Evolutionary conservation across 2,113 vertebrate genomes (phyloP).

Genomic region (Sebastes schlegelii): DNA sequence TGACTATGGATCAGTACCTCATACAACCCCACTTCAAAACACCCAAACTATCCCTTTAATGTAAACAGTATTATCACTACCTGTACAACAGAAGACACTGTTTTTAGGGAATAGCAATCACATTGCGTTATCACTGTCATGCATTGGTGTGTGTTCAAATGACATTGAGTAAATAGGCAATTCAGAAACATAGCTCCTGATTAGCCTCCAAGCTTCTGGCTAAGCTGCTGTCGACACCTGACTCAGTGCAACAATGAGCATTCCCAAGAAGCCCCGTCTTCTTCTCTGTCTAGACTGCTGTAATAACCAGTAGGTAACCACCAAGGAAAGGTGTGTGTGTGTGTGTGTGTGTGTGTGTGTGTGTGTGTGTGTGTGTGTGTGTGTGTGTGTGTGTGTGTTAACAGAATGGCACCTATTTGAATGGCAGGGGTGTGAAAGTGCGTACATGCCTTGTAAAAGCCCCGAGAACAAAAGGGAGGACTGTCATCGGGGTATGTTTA

Average conservation of each 20-base stretch:
- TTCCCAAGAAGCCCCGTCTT: slow-evolving; percentile 61
- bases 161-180: slow-evolving; percentile 26
- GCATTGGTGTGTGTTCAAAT: slow-evolving; percentile 25
- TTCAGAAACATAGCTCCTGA: slow-evolving; percentile 26
- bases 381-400: slow-evolving; percentile 32
- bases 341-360: slow-evolving; percentile 39
- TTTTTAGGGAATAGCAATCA: background rate
- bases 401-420: slow-evolving; percentile 53
- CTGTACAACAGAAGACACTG: background rate
- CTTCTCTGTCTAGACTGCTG: slow-evolving; percentile 77
- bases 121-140: background rate
- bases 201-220: slow-evolving; percentile 28
- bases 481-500: slow-evolving; percentile 64
- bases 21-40: background rate
- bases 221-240: slow-evolving; percentile 64
- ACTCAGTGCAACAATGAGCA: slow-evolving; percentile 55
- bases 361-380: slow-evolving; percentile 20
- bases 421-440: slow-evolving; percentile 55
- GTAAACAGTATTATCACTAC: background rate
- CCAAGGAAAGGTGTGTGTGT: slow-evolving; percentile 47
- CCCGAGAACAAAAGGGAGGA: slow-evolving; percentile 62
- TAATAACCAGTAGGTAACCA: slow-evolving; percentile 70
- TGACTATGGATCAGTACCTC: no score
- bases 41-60: background rate
- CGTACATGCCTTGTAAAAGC: slow-evolving; percentile 45